Base-by-base conservation (phyloP, 2,113 vertebrate genomes). In the Acrocephalus kingi region DNA sequence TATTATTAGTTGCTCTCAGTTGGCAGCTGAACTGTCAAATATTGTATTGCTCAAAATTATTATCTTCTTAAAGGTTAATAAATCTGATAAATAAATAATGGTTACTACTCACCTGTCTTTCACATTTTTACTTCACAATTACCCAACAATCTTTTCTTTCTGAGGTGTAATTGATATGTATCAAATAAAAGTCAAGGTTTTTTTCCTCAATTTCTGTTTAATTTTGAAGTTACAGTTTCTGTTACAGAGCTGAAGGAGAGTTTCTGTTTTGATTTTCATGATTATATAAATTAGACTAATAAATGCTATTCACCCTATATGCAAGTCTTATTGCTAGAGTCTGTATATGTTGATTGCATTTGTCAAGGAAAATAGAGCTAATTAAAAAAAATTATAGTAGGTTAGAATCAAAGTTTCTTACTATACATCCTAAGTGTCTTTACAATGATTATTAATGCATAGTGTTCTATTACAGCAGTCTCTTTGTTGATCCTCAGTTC, bases 31-130 rank as follows among this genome's bases (percentile, higher is more conserved):
- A 69, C 30, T 78, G 52, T 91, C 73, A 87, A 93, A 72, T 81
- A 74, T 27, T 72, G 6, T 71, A 35, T 87, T 56, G 72, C 9
- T 61, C 37, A 76, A 80, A 78, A 91, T 58, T 1, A 87, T 77
- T 84, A 68, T 39, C n/a, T 68, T 74, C 55, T 91, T 88, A 82
- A 84, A 79, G 67, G 37, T 81, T 95, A 93, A 71, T 87, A 73
- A 64, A 33, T 74, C 20, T 71, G 37, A 69, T 81, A 75, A 49
- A 35, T 73, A 54, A 81, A 52, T 90, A 84, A 31, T 54, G 43
- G n/a, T 61, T 80, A 35, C 54, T 74, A n/a, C 55, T 86, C 24
- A 74, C 31, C 16, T n/a, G 5, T 52, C 49, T 81, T 68, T 73
- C 31, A 46, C 10, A 28, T 45, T 54, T 76, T 93, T 84, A 30